A percentile compares a stretch with the other conserved stretches of the same genome.
Evolutionary conservation across 2,888 invertebrate genomes (phyloP).

Genomic region (Mythimna impura): DNA sequence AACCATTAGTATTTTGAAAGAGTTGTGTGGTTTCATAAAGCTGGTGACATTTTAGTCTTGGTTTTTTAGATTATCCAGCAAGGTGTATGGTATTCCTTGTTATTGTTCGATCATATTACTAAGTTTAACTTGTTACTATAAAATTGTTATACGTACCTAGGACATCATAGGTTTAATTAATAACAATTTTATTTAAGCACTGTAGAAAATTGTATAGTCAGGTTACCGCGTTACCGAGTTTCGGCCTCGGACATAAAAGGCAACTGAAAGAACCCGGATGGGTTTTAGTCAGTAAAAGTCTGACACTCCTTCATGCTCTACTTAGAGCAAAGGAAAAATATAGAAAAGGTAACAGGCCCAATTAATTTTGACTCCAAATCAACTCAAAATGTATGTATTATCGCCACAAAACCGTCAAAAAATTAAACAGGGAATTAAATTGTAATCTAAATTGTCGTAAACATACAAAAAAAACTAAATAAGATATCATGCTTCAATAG

Average conservation of each 20-base stretch:
- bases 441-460: background rate
- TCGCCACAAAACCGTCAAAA: background rate
- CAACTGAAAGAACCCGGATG: no score
- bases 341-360: no score
- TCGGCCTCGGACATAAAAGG: no score
- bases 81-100: background rate
- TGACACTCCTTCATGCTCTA: no score
- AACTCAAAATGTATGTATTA: background rate
- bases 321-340: no score
- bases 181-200: no score
- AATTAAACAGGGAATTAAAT: background rate
- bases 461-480: background rate
- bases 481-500: background rate
- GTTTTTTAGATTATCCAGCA: background rate
- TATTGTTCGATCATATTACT: background rate
- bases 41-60: background rate
- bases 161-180: no score
- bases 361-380: background rate
- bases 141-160: no score
- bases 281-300: no score
- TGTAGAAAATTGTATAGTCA: no score
- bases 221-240: no score
- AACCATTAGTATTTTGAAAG: constrained; percentile 29
- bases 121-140: background rate
- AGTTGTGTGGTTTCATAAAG: background rate